phyloP scores from a whole-genome alignment of 2,888 invertebrate genomes.

The Alcis repandata region DNA sequence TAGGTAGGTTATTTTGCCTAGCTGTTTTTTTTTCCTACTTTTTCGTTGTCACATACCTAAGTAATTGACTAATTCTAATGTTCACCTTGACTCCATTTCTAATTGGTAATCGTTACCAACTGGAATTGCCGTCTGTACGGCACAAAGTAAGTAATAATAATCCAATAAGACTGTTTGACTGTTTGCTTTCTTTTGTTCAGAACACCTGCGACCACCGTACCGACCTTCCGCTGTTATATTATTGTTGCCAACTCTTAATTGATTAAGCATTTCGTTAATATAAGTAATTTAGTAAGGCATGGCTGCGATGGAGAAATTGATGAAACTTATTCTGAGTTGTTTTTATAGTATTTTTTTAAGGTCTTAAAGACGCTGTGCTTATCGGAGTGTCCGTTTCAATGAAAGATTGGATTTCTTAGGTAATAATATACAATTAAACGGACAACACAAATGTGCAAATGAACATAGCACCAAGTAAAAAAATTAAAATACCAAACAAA shows the following conservation, averaged over 20 bases:
- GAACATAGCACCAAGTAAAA: no score
- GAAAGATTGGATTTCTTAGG: no score
- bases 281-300: slow-evolving; percentile 30
- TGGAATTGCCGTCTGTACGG: slow-evolving; percentile 17
- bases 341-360: not conserved
- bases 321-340: not conserved
- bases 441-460: no score
- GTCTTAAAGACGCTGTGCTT: no score
- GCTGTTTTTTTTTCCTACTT: no score
- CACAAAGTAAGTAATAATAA: slow-evolving; percentile 51
- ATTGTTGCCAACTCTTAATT: slow-evolving; percentile 55
- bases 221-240: slow-evolving; percentile 56
- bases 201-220: slow-evolving; percentile 65
- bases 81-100: slow-evolving; percentile 31
- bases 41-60: not conserved
- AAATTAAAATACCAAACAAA: no score
- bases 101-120: slow-evolving; percentile 34
- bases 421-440: no score
- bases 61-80: slow-evolving; percentile 30
- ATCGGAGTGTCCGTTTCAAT: no score
- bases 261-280: slow-evolving; percentile 49
- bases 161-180: slow-evolving; percentile 62
- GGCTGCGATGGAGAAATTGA: not conserved
- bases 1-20: no score
- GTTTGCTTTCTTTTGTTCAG: slow-evolving; percentile 52